Conservation (phyloP, 2,113 vertebrate species). For the mouse (Mus musculus) region DNA sequence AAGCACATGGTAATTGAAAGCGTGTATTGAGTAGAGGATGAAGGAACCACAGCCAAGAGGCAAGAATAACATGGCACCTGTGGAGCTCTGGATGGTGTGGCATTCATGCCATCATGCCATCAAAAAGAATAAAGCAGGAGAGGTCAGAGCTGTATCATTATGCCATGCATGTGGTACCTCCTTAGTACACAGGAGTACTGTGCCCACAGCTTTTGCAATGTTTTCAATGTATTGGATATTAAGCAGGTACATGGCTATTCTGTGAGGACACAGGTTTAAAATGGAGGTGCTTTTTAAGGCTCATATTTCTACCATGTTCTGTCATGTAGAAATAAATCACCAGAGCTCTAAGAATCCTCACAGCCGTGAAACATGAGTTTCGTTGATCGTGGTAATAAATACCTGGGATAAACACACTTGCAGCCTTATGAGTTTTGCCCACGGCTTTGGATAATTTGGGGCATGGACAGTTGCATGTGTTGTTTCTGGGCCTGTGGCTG, state of each 20-base stretch:
- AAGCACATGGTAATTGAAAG: background rate
- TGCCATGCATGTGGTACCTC: fast-evolving
- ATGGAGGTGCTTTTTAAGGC: background rate
- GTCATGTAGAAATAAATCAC: background rate
- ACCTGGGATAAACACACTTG: background rate
- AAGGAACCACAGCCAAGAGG: background rate
- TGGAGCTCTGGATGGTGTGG: background rate
- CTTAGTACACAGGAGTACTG: fast-evolving
- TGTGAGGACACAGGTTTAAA: background rate
- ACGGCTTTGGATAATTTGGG: background rate
- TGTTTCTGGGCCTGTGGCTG: background rate
- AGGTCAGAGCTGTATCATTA: background rate
- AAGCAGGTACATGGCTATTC: background rate
- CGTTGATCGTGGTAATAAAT: background rate
- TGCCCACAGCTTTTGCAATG: no score
- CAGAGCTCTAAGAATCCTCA: background rate
- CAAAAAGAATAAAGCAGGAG: background rate
- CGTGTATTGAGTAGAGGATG: background rate
- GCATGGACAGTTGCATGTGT: background rate
- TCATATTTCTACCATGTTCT: background rate
- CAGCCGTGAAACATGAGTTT: constrained; percentile 13
- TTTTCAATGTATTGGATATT: background rate
- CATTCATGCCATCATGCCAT: background rate
- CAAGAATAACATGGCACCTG: background rate
- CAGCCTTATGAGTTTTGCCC: background rate